Percentiles rank a stretch among this genome's conserved stretches.
Conservation (phyloP, 2,113 vertebrate genomes). For the Catagonus wagneri region DNA sequence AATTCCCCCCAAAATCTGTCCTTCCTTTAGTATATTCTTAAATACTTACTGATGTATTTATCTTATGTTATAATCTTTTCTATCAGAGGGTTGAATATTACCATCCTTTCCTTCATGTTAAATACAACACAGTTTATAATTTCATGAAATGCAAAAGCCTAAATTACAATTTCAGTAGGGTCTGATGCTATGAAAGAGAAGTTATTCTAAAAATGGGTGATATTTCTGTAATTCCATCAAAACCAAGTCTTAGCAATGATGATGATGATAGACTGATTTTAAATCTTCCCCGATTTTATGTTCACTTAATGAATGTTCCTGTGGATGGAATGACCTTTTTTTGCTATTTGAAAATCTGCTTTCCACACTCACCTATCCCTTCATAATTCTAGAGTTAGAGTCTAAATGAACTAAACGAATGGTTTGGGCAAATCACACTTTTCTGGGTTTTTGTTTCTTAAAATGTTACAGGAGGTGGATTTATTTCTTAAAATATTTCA, state of each 20-base stretch:
- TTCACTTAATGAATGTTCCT: neutral
- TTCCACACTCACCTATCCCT: neutral
- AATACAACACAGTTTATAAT: neutral
- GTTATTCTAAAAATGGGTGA: neutral
- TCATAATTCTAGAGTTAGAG: neutral
- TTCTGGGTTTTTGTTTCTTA: slow-evolving; percentile 23
- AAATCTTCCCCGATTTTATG: neutral
- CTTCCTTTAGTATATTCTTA: neutral
- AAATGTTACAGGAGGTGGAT: neutral
- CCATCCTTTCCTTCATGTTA: neutral
- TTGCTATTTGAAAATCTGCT: neutral
- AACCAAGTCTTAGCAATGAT: neutral
- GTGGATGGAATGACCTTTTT: neutral
- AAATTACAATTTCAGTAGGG: neutral
- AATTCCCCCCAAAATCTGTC: neutral
- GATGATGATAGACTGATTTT: neutral
- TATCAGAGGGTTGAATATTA: neutral
- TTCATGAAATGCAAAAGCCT: neutral
- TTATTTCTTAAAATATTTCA: slow-evolving; percentile 32
- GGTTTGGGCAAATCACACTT: neutral
- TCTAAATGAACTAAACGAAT: slow-evolving; percentile 26
- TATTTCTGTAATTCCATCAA: neutral
- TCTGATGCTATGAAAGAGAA: neutral
- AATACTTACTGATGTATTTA: neutral
- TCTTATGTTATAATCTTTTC: slow-evolving; percentile 30